Conservation (phyloP, 1,140 invertebrate species). For the Zelostemma sp. region DNA sequence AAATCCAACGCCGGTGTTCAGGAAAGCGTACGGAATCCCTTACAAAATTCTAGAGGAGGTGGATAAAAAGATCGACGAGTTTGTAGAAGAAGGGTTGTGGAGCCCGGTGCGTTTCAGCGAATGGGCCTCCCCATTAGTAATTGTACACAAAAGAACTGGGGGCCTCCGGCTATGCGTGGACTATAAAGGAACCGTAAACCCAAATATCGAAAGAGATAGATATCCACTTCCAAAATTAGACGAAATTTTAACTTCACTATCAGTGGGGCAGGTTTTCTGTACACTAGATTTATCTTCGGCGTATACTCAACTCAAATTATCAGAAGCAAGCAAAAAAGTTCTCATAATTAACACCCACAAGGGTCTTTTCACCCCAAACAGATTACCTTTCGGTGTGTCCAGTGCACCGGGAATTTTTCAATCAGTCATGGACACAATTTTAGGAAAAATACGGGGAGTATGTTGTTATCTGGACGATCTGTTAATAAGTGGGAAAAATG, state of each 20-base stretch:
- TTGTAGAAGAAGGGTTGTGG: conserved; percentile 22
- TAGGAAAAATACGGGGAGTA: conserved; percentile 37
- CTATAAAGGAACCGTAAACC: conserved; percentile 64
- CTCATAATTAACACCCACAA: conserved; percentile 55
- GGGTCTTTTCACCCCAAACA: conserved; percentile 49
- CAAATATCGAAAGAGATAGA: conserved; percentile 47
- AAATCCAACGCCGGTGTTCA: conserved; percentile 50
- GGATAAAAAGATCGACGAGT: conserved; percentile 18
- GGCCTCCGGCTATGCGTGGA: conserved; percentile 65
- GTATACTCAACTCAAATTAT: conserved; percentile 56
- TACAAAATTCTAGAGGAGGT: conserved; percentile 16
- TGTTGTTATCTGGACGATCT: conserved; percentile 58
- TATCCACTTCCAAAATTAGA: conserved; percentile 55
- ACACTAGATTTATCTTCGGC: conserved; percentile 57
- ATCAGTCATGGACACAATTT: conserved; percentile 48
- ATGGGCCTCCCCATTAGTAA: conserved; percentile 61
- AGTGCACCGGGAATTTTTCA: conserved; percentile 57
- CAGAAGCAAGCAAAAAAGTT: conserved; percentile 44
- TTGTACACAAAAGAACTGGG: conserved; percentile 63
- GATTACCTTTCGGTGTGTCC: conserved; percentile 51
- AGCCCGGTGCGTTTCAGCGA: conserved; percentile 17
- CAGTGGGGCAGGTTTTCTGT: conserved; percentile 50
- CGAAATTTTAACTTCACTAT: conserved; percentile 54
- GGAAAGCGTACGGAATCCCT: conserved; percentile 34
- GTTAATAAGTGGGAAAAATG: conserved; percentile 31